Evolutionary conservation across 1,140 invertebrate species (phyloP), one percentile per base, ranked within the genome.

Genomic region (Holcopasites calliopsidis): DNA sequence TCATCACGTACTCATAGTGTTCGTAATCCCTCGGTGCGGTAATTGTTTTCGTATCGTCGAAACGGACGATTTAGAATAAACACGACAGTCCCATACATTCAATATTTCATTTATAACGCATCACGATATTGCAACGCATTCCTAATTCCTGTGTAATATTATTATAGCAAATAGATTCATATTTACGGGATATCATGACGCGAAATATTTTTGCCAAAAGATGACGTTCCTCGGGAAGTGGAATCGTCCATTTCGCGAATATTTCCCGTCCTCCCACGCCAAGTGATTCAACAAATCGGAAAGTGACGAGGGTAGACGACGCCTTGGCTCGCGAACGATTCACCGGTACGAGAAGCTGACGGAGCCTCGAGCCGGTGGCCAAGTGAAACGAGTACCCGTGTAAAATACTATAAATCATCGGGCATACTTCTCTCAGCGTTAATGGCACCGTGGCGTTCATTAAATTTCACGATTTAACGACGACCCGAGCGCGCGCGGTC

Each of bases 391-490:
- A 23, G 31, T 28, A 26, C 13, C 16, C 38, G 28, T 13, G 61
- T 26, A 71, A 62, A 50, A 28, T 42, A 38, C 33, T 28, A 54
- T 82, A 79, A 83, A 82, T 82, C 80, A 82, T 64, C 38, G 49
- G n/a, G 8, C 79, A 23, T 54, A 33, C 75, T 82, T 61, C 65
- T 50, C 6, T 52, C 16, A 35, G 65, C 65, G 44, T 73, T 77
- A 78, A 81, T 65, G 69, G 47, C 44, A 58, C 47, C 47, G 52
- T 58, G 71, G 35, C 58, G 70, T 83, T 66, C 70, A 68, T 83
- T 83, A 83, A 83, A 83, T 82, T 79, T 78, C 57, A 70, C 33
- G 70, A 47, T 38, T 79, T 60, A 68, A 79, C 66, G n/a, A 65
- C 69, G 57, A 49, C 21, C 35, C 50, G 18, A 7, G 4, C n/a